A percentile compares a stretch with the other conserved stretches of the same genome.
phyloP scores from a whole-genome alignment of 2,888 invertebrate species.

The Himalopsyche kuldschensis region DNA sequence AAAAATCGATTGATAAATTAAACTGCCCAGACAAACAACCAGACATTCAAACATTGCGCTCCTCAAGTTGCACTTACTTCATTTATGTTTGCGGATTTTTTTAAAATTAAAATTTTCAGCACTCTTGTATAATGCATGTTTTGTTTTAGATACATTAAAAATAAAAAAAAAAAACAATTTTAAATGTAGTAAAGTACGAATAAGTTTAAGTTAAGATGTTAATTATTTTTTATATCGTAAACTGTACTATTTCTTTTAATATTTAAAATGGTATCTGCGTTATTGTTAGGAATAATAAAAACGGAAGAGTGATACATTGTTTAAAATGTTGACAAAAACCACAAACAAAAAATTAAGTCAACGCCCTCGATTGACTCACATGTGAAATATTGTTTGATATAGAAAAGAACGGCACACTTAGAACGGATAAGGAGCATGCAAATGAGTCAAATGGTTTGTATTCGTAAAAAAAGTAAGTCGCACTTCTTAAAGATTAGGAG shows the following conservation, averaged over 20 bases:
- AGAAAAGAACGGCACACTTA: not conserved
- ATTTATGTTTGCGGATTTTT: no score
- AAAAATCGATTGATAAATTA: no score
- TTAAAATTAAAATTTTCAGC: no score
- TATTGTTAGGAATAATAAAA: not conserved
- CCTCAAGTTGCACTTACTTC: no score
- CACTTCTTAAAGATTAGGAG: not conserved
- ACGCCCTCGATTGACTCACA: not conserved
- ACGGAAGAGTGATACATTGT: not conserved
- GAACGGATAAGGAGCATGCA: not conserved
- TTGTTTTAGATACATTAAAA: no score
- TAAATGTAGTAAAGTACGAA: no score
- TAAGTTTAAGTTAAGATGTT: no score
- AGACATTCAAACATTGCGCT: no score
- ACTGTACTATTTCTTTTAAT: not conserved
- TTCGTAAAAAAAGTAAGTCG: not conserved
- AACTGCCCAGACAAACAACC: no score
- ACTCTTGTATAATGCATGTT: no score
- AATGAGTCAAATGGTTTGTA: not conserved
- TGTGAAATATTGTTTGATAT: not conserved
- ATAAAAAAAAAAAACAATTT: no score
- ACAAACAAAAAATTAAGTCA: not conserved
- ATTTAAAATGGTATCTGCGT: not conserved
- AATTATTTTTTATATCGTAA: no score
- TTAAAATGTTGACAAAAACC: not conserved